Conservation (phyloP, 2,113 vertebrate species). For the Motacilla alba region DNA sequence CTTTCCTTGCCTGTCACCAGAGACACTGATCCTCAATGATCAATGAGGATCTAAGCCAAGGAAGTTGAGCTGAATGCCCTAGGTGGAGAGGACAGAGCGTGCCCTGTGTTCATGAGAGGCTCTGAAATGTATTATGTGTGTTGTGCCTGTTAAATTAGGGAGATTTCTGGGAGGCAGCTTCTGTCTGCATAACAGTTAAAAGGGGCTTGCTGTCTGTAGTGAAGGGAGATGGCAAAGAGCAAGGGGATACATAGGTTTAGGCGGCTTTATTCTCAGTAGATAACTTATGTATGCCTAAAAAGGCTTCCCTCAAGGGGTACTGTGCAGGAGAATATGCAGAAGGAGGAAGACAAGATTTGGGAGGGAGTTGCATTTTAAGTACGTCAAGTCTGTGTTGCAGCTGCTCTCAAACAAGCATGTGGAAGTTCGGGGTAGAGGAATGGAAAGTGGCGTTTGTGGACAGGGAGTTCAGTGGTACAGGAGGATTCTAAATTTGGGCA, state of each 20-base stretch:
- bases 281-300: neutral
- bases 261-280: neutral
- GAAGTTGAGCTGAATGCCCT: neutral
- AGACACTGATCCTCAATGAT: neutral
- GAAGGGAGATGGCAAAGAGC: neutral
- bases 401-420: neutral
- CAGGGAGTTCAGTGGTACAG: neutral
- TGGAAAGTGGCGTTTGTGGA: neutral
- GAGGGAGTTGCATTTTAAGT: neutral
- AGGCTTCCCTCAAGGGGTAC: neutral
- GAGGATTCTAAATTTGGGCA: neutral
- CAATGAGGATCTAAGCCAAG: neutral
- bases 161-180: neutral
- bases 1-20: neutral
- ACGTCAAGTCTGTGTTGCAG: rapidly evolving
- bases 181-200: neutral
- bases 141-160: neutral
- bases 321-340: neutral
- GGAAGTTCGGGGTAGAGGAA: neutral
- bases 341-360: neutral
- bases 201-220: neutral
- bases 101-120: neutral
- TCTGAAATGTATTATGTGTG: neutral
- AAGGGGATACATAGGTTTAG: neutral
- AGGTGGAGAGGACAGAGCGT: neutral